These are phyloP conservation scores for Odocoileus virginianus DNA, from an alignment of 2,113 vertebrate genomes.

Conservation along the genomic window DNA sequence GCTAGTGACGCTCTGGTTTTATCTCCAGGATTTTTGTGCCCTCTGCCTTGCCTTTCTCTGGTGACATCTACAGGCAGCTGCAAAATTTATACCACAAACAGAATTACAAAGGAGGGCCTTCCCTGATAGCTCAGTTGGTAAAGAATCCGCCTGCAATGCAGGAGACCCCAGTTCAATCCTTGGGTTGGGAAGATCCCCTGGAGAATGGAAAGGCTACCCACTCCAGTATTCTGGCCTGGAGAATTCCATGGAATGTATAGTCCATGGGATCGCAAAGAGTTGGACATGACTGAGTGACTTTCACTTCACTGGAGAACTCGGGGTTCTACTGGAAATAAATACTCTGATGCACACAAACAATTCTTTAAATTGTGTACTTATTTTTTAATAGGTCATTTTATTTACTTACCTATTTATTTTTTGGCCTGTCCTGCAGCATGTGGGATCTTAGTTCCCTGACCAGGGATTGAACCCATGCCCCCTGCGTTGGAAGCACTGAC, in stretches of 20 bases:
- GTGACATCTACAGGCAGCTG: conserved; percentile 71
- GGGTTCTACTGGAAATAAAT: neutral
- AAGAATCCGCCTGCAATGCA: neutral
- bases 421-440: neutral
- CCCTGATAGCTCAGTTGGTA: neutral
- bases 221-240: neutral
- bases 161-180: neutral
- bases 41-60: conserved; percentile 55
- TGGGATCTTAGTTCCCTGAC: neutral
- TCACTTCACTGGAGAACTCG: neutral
- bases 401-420: neutral
- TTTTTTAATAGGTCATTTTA: neutral
- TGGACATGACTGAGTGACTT: neutral
- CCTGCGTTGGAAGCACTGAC: neutral
- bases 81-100: neutral
- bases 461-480: neutral
- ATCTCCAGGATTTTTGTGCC: rapidly evolving
- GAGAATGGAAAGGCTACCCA: neutral
- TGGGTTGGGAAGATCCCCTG: neutral
- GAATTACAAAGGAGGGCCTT: neutral
- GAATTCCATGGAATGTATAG: neutral
- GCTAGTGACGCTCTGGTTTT: rapidly evolving
- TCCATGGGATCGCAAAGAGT: neutral
- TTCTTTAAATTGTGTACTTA: neutral
- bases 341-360: neutral